Conservation (phyloP, 2,113 vertebrate genomes). For the Boulengeromyrus knoepffleri region DNA sequence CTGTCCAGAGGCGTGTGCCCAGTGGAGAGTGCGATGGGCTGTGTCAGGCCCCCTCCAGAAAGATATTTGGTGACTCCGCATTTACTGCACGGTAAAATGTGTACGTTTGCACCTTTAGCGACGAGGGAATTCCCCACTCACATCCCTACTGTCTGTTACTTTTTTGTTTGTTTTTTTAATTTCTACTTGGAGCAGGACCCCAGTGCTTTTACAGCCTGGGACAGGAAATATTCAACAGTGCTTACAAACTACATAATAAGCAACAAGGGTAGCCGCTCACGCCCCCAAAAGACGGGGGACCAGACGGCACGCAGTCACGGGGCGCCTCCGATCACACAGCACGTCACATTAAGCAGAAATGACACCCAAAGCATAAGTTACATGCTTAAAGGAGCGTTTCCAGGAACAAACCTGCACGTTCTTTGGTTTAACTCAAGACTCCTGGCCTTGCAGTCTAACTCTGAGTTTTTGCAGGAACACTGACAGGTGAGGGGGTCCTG, state of each 20-base stretch:
- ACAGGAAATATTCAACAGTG: not conserved
- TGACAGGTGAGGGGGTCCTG: slow-evolving; percentile 97
- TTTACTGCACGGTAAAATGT: not conserved
- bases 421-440: slow-evolving; percentile 98
- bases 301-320: no score
- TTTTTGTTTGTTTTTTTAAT: not conserved
- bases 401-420: slow-evolving; percentile 97
- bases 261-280: not conserved
- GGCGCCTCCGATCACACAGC: not conserved
- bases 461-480: slow-evolving; percentile 98
- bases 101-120: not conserved
- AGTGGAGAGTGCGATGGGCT: not conserved
- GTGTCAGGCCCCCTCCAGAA: not conserved
- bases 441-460: slow-evolving; percentile 95
- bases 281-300: not conserved
- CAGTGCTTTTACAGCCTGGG: not conserved
- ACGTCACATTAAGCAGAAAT: not conserved
- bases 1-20: not conserved
- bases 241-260: not conserved
- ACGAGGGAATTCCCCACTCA: not conserved
- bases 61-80: not conserved
- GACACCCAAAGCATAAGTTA: slow-evolving; percentile 25
- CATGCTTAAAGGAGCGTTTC: slow-evolving; percentile 50
- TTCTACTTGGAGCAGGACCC: not conserved
- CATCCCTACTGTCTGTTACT: not conserved